These are phyloP conservation scores for Ophraella communa DNA, from an alignment of 2,888 invertebrate genomes.

Conservation along the genomic window DNA sequence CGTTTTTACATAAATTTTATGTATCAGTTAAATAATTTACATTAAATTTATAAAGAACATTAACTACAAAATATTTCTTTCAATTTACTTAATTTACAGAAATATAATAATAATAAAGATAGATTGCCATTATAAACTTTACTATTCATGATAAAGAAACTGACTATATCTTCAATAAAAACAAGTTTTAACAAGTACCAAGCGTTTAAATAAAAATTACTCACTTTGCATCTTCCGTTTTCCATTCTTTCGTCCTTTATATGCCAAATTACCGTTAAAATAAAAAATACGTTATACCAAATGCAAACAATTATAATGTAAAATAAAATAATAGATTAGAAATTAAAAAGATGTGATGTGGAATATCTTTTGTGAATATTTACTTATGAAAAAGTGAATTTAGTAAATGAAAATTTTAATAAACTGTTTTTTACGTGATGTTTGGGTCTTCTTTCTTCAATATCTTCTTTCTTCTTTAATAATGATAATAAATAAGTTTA, in stretches of 20 bases:
- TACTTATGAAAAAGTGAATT: background rate
- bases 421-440: background rate
- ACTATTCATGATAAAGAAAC: too few relatives aligned
- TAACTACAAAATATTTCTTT: too few relatives aligned
- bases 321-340: background rate
- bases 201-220: constrained; percentile 6
- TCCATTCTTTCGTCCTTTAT: constrained; percentile 13
- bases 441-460: background rate
- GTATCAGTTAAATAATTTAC: too few relatives aligned
- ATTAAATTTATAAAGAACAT: too few relatives aligned
- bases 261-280: constrained; percentile 14
- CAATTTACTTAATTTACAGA: too few relatives aligned
- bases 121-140: too few relatives aligned
- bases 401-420: background rate
- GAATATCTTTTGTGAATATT: background rate
- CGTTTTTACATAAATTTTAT: too few relatives aligned
- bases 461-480: background rate
- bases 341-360: background rate
- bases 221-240: constrained; percentile 21
- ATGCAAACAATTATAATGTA: background rate
- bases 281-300: constrained; percentile 1
- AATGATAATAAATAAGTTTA: background rate
- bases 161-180: background rate
- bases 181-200: background rate
- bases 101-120: too few relatives aligned